Percentiles rank a stretch among this genome's conserved stretches.
These are phyloP conservation scores for Tyto alba DNA, from an alignment of 2,113 vertebrate genomes.

Conservation along the genomic window DNA sequence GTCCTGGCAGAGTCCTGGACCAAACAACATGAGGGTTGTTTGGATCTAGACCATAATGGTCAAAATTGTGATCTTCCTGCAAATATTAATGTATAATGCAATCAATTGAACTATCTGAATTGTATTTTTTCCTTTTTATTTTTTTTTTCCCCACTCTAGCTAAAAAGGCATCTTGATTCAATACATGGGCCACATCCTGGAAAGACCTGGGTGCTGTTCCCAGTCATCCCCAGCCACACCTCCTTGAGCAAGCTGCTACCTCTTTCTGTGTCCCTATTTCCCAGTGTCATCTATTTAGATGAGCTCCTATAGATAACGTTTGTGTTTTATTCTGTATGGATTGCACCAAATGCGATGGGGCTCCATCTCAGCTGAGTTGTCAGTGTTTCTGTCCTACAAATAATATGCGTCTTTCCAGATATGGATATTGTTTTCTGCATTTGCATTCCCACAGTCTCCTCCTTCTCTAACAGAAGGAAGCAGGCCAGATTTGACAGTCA, in stretches of 20 bases:
- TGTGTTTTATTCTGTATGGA: background rate
- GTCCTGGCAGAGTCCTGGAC: background rate
- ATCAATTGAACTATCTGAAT: background rate
- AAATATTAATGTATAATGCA: background rate
- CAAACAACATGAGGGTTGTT: background rate
- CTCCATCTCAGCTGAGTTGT: slow-evolving; percentile 5
- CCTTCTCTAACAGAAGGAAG: slow-evolving; percentile 69
- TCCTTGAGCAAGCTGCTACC: background rate
- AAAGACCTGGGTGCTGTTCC: background rate
- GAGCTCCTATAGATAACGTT: background rate
- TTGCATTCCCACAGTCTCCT: slow-evolving; percentile 69
- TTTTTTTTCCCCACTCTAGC: no score
- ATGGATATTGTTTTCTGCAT: slow-evolving; percentile 44
- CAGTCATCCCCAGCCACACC: background rate
- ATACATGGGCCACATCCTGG: background rate
- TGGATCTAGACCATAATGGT: background rate
- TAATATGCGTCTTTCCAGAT: background rate
- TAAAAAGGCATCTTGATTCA: background rate
- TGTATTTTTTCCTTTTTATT: no score
- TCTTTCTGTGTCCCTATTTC: background rate
- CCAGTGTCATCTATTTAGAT: background rate
- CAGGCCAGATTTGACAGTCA: slow-evolving; percentile 76
- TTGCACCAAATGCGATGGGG: background rate
- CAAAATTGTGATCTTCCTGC: background rate
- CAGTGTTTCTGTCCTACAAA: slow-evolving; percentile 38